Conservation (phyloP, 2,797 vertebrate genomes). For the Luscinia luscinia region DNA sequence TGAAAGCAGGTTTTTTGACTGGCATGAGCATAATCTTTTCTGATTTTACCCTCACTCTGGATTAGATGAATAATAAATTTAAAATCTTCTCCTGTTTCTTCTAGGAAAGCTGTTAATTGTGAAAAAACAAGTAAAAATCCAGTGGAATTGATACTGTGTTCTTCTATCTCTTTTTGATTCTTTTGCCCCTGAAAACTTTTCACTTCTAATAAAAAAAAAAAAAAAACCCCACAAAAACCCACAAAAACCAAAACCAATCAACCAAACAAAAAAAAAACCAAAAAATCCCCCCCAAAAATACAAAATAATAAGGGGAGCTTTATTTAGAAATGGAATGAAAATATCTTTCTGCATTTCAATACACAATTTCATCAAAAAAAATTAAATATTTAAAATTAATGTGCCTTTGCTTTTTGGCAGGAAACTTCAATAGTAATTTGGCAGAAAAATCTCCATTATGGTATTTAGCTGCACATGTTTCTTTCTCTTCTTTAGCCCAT, state of each 20-base stretch:
- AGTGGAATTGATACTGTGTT: not conserved
- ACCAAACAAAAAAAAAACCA: too few species aligned
- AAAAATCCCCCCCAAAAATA: too few species aligned
- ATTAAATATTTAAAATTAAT: not conserved
- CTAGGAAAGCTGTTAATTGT: not conserved
- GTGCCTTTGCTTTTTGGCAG: not conserved
- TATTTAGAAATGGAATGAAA: not conserved
- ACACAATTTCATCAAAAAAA: not conserved
- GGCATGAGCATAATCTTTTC: not conserved
- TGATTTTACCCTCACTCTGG: not conserved
- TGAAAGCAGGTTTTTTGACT: not conserved
- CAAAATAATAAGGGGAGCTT: too few species aligned
- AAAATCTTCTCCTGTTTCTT: not conserved
- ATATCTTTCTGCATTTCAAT: not conserved
- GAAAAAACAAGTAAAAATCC: not conserved
- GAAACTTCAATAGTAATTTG: not conserved
- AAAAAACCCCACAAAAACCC: not conserved
- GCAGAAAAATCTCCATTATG: not conserved
- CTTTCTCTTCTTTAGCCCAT: not conserved
- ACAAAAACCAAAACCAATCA: too few species aligned
- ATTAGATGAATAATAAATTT: not conserved
- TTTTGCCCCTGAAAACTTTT: not conserved
- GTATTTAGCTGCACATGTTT: not conserved
- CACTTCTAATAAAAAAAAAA: not conserved
- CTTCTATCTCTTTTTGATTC: rapidly evolving